Conservation (phyloP, 2,888 invertebrate genomes). For the Brachyptera putata region DNA sequence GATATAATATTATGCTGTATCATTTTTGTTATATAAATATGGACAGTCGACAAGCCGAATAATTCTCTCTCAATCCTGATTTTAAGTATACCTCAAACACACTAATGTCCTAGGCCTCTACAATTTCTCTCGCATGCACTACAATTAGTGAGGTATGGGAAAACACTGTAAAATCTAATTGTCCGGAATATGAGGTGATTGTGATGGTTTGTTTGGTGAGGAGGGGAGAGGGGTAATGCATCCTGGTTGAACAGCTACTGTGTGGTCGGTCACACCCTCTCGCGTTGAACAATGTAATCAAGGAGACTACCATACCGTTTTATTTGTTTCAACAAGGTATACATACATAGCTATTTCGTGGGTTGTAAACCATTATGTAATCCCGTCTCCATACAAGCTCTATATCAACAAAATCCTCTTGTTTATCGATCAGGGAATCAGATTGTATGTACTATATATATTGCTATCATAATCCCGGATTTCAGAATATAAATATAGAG, state of each 20-base stretch:
- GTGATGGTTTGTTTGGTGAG: neutral
- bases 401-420: neutral
- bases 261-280: neutral
- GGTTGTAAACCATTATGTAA: too few relatives aligned
- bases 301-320: neutral
- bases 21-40: too few relatives aligned
- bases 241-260: neutral
- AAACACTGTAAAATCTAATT: neutral
- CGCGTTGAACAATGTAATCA: slow-evolving; percentile 1
- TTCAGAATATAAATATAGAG: neutral
- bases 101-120: too few relatives aligned
- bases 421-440: neutral
- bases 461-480: neutral
- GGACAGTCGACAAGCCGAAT: too few relatives aligned
- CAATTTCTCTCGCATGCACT: too few relatives aligned
- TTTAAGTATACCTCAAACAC: too few relatives aligned
- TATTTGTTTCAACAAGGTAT: neutral
- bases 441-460: neutral
- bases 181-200: neutral
- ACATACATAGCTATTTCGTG: neutral
- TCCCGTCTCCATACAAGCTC: too few relatives aligned
- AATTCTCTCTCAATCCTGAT: too few relatives aligned
- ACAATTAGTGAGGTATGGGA: too few relatives aligned
- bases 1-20: too few relatives aligned
- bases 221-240: neutral